These are phyloP conservation scores for Aphelocoma californica DNA, from an alignment of 2,797 vertebrate species.

Conservation along the genomic window DNA sequence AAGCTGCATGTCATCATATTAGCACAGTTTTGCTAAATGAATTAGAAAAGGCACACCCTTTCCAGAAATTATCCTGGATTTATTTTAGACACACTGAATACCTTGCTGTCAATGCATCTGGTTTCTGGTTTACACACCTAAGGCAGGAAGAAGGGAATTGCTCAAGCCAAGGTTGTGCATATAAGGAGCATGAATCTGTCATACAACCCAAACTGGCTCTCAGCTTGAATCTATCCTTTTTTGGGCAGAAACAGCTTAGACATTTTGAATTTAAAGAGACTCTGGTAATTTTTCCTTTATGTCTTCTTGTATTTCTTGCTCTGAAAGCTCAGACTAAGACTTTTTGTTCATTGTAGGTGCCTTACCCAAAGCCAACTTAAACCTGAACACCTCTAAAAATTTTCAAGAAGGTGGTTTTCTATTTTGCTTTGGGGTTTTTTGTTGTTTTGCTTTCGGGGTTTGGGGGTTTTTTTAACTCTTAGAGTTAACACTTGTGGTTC, in stretches of 20 bases:
- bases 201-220: not conserved
- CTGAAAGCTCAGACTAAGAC: not conserved
- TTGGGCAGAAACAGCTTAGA: not conserved
- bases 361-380: not conserved
- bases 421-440: not conserved
- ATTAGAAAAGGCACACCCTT: not conserved
- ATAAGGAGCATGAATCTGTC: not conserved
- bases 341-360: not conserved
- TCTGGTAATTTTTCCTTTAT: not conserved
- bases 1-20: not conserved
- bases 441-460: not conserved
- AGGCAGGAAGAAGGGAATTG: not conserved
- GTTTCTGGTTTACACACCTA: conserved; percentile 7
- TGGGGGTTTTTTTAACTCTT: not conserved
- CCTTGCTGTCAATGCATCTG: not conserved
- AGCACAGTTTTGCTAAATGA: not conserved
- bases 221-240: not conserved
- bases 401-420: not conserved
- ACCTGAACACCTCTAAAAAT: not conserved
- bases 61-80: not conserved
- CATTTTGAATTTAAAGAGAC: not conserved
- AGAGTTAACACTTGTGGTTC: not conserved
- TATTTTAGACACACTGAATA: not conserved
- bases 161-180: not conserved
- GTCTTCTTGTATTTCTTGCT: not conserved